phyloP scores from a whole-genome alignment of 92 coral and sea anemone genomes.

The Parazoanthus darwini region DNA sequence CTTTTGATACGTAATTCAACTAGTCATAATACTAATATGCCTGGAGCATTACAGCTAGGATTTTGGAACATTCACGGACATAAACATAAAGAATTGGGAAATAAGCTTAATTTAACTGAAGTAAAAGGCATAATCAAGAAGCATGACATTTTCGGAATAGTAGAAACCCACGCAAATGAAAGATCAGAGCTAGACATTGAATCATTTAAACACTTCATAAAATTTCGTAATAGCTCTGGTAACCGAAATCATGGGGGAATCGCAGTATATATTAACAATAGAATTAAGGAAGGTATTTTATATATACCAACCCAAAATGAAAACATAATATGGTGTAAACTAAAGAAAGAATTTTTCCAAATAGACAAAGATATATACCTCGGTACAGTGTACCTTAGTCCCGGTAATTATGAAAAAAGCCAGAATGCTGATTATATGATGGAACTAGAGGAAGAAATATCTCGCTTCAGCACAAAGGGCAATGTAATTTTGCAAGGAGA shows the following conservation, averaged over 20 bases:
- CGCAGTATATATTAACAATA: slow-evolving; percentile 20
- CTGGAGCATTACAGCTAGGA: slow-evolving; percentile 34
- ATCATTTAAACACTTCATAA: slow-evolving; percentile 4
- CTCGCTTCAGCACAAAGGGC: slow-evolving; percentile 33
- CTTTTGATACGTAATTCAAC: neutral
- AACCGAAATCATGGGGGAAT: slow-evolving; percentile 24
- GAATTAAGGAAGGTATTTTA: slow-evolving; percentile 23
- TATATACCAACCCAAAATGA: slow-evolving; percentile 9
- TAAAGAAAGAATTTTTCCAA: slow-evolving; percentile 21
- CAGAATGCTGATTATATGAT: slow-evolving; percentile 26
- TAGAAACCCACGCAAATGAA: slow-evolving; percentile 37
- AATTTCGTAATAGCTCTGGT: slow-evolving; percentile 34
- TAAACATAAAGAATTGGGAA: slow-evolving; percentile 40
- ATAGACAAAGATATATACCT: slow-evolving; percentile 21
- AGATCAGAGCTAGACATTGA: slow-evolving; percentile 23
- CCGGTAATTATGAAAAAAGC: slow-evolving; percentile 10
- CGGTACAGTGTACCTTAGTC: slow-evolving; percentile 37
- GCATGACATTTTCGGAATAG: slow-evolving; percentile 33
- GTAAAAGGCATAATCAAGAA: slow-evolving; percentile 15
- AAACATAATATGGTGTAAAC: slow-evolving; percentile 35
- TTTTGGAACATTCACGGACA: slow-evolving; percentile 43
- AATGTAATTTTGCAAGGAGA: slow-evolving; percentile 42
- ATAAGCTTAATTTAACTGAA: slow-evolving; percentile 27
- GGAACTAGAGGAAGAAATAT: slow-evolving; percentile 31
- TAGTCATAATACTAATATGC: slow-evolving; percentile 16